Percentiles rank a stretch among this genome's conserved stretches.
Conservation (phyloP, 2,888 invertebrate species). For the Cybosia mesomella region DNA sequence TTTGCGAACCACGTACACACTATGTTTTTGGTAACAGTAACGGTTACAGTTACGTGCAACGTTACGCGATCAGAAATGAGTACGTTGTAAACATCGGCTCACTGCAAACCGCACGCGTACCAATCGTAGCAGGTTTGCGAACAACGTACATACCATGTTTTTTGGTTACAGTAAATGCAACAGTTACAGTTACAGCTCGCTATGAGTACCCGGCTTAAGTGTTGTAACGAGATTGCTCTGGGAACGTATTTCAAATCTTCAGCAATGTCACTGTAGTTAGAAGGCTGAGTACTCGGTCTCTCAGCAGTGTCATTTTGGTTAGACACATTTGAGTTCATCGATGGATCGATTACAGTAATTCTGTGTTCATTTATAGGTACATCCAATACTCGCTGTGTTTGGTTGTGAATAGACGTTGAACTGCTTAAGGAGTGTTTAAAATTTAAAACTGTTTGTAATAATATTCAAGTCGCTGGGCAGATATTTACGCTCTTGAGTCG, state of each 20-base stretch:
- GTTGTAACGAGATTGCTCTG: slow-evolving; percentile 26
- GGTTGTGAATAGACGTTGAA: slow-evolving; percentile 25
- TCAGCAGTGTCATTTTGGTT: slow-evolving; percentile 30
- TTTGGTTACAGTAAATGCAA: no score
- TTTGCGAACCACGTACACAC: no score
- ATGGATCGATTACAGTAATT: slow-evolving; percentile 17
- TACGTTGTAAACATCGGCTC: no score
- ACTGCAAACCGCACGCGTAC: no score
- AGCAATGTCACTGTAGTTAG: slow-evolving; percentile 29
- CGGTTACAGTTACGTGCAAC: no score
- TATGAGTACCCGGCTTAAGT: slow-evolving; percentile 29
- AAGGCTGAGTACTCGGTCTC: slow-evolving; percentile 28
- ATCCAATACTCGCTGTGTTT: slow-evolving; percentile 35
- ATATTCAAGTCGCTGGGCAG: no score
- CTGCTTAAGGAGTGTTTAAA: slow-evolving; percentile 26
- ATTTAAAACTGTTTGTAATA: slow-evolving; percentile 19
- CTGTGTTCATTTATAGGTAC: slow-evolving; percentile 27
- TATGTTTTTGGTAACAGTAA: no score
- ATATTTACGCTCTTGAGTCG: no score
- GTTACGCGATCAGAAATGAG: no score
- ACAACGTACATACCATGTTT: no score
- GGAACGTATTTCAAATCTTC: slow-evolving; percentile 31
- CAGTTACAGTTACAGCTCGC: no score
- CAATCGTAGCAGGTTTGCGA: no score
- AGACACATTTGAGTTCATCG: slow-evolving; percentile 31